Conservation (phyloP, 2,888 invertebrate species). For the Bugula neritina region DNA sequence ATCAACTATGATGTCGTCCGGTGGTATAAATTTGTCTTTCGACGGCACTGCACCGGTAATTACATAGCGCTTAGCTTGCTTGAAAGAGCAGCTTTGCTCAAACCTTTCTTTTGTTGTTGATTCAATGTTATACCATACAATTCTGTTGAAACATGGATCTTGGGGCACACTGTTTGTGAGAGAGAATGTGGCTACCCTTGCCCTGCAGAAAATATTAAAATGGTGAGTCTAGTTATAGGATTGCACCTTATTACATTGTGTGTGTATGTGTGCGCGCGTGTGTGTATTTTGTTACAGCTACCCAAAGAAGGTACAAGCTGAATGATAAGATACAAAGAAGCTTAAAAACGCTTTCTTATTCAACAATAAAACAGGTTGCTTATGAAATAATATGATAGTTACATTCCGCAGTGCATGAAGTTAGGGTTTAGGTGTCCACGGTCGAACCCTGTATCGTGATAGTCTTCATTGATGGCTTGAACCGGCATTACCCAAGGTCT, state of each 20-base stretch:
- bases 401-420: constrained; percentile 9
- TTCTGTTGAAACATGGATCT: constrained; percentile 26
- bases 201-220: neutral
- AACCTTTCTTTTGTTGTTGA: neutral
- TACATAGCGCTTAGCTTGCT: neutral
- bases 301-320: no score
- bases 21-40: neutral
- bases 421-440: constrained; percentile 20
- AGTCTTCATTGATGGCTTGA: constrained; percentile 24
- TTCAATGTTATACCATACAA: constrained; percentile 12
- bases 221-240: no score
- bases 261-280: no score
- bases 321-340: no score
- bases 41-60: constrained; percentile 7
- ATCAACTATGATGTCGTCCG: neutral
- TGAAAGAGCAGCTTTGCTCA: neutral
- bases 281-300: no score
- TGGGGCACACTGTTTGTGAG: constrained; percentile 14
- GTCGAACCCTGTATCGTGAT: neutral
- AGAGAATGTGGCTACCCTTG: constrained; percentile 2
- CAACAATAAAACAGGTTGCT: no score
- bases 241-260: no score
- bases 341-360: no score
- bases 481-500: constrained; percentile 9
- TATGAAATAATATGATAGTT: no score